Conservation (phyloP, 2,888 invertebrate species). For the Rhabditoides inermis region DNA sequence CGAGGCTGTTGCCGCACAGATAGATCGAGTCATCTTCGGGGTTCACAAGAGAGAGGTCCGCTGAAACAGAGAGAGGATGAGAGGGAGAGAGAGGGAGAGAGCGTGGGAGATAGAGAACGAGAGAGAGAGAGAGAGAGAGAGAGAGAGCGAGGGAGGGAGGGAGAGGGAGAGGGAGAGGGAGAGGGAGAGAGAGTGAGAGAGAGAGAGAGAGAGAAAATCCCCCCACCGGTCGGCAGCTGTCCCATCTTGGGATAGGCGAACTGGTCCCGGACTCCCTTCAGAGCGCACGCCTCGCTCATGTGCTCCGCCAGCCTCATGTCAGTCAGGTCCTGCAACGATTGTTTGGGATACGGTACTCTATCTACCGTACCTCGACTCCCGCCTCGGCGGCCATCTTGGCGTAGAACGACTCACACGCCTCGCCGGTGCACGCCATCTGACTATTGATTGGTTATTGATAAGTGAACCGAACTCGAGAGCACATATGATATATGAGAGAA, state of each 20-base stretch:
- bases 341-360: constrained; percentile 37
- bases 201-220: neutral
- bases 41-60: constrained; percentile 24
- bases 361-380: too few relatives aligned
- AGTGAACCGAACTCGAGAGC: too few relatives aligned
- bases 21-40: constrained; percentile 58
- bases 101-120: constrained; percentile 3
- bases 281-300: constrained; percentile 20
- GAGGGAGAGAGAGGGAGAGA: neutral
- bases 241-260: constrained; percentile 40
- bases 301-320: constrained; percentile 33
- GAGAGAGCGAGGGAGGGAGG: too few relatives aligned
- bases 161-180: constrained; percentile 3
- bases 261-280: constrained; percentile 31
- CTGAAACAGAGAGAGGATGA: constrained; percentile 11
- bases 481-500: too few relatives aligned
- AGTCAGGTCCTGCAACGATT: constrained; percentile 42
- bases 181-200: constrained; percentile 4
- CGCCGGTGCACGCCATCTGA: too few relatives aligned
- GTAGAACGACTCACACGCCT: too few relatives aligned
- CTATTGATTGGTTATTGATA: too few relatives aligned
- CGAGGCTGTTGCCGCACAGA: constrained; percentile 60
- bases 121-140: neutral
- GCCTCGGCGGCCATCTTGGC: too few relatives aligned
- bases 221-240: constrained; percentile 37